Evolutionary conservation across 2,797 vertebrate genomes (phyloP).

Genomic region (Sphaeramia orbicularis): DNA sequence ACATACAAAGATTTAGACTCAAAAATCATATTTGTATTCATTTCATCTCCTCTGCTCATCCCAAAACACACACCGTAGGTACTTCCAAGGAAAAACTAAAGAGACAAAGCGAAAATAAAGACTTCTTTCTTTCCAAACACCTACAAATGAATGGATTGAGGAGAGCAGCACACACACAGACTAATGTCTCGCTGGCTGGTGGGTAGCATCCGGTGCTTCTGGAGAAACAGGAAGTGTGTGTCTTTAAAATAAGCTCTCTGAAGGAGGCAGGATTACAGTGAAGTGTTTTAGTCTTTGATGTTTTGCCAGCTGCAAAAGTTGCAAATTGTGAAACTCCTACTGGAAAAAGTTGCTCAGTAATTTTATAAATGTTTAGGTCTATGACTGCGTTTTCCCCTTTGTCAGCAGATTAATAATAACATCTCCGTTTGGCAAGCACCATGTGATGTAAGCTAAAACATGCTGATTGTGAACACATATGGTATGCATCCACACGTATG

Average conservation of each 20-base stretch:
- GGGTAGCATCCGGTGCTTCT: slow-evolving; percentile 68
- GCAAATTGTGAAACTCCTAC: slow-evolving; percentile 37
- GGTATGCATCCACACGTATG: slow-evolving; percentile 67
- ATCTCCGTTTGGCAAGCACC: slow-evolving; percentile 43
- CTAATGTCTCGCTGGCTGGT: slow-evolving; percentile 43
- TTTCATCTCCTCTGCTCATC: slow-evolving; percentile 14
- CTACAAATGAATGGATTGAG: slow-evolving; percentile 25
- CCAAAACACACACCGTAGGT: slow-evolving; percentile 11
- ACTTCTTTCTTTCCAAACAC: no score
- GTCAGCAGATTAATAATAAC: slow-evolving; percentile 76
- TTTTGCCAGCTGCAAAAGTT: slow-evolving; percentile 60
- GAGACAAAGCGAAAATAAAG: no score
- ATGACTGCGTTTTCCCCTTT: slow-evolving; percentile 48
- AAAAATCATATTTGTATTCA: slow-evolving; percentile 11
- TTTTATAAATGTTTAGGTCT: slow-evolving; percentile 29
- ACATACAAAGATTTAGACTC: slow-evolving; percentile 12
- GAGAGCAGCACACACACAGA: slow-evolving; percentile 35
- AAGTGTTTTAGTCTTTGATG: slow-evolving; percentile 73
- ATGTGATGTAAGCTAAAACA: slow-evolving; percentile 71
- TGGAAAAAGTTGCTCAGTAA: slow-evolving; percentile 58
- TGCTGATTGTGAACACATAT: slow-evolving; percentile 72
- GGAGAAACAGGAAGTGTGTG: slow-evolving; percentile 74
- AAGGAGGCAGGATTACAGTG: slow-evolving; percentile 60
- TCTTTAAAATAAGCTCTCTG: slow-evolving; percentile 65
- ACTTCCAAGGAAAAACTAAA: no score